Base-by-base conservation (phyloP, 2,113 vertebrate species). In the Larimichthys polyactis region DNA sequence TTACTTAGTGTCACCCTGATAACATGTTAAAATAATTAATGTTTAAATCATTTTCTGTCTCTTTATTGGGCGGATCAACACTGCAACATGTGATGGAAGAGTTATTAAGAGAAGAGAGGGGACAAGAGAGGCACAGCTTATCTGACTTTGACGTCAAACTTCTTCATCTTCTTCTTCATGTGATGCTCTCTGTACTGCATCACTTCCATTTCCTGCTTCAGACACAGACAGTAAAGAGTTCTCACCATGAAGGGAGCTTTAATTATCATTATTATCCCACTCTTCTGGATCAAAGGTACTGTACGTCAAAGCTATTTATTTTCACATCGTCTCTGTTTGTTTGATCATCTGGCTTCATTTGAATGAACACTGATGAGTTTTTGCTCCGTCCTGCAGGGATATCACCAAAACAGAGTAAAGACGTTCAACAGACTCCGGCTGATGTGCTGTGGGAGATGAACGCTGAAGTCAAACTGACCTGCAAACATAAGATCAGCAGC, bases 351-450 rank as follows among this genome's bases (percentile, higher is more conserved):
- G 40, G 11, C 9, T 19, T 69, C n/a, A 29, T 19, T 9, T 24
- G 0, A 9, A 5, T 46, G 0, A 16, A 22, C 3, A 8, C 5
- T 27, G 3, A 29, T 29, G 1, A 14, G 7, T 59, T 59, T 3
- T 3, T 32, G 3, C 24, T 46, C 7, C 3, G 55, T 29, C 74
- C 69, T 48, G 8, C 64, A 89, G 82, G 73, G 43, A 62, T 62
- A 51, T 75, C 68, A 11, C 5, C 54, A 46, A 66, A 10, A 20
- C 44, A 54, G 24, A 66, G 27, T 11, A 29, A 58, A 20, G n/a
- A 49, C 80, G 40, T 67, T 22, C 5, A 46, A n/a, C 88, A 87
- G 78, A 66, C 67, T 75, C 86, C 82, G 0, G 40, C 22, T 17
- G 43, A 85, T 0, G 3, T 78, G 2, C 29, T 89, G 10, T 43